Evolutionary conservation across 30 jellyfish, hydroid and myxozoan species (phyloP).

Genomic region (Calvadosia cruxmelitensis): DNA sequence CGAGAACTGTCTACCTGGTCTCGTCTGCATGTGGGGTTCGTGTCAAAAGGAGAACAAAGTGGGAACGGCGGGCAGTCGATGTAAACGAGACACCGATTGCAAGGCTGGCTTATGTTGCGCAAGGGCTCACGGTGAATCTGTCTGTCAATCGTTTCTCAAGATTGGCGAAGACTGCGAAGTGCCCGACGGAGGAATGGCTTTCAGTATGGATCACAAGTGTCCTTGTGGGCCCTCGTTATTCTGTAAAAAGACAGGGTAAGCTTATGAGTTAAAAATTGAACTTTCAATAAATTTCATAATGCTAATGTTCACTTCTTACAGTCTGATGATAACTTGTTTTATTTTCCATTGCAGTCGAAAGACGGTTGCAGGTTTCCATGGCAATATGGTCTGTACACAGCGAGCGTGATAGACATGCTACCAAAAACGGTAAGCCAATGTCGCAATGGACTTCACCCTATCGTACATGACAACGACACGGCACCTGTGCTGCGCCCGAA

Average conservation of each 20-base stretch:
- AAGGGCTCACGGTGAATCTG: conserved; percentile 13
- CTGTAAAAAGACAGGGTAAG: background rate
- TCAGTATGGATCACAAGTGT: conserved; percentile 9
- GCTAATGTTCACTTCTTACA: too few relatives aligned
- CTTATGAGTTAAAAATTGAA: too few relatives aligned
- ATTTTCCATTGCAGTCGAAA: too few relatives aligned
- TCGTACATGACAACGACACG: too few relatives aligned
- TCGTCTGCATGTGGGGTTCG: conserved; percentile 20
- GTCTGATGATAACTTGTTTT: too few relatives aligned
- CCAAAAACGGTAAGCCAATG: too few relatives aligned
- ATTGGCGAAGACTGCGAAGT: conserved; percentile 12
- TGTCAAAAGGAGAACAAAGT: conserved; percentile 4
- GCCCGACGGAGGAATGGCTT: conserved; percentile 18
- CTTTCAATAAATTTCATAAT: too few relatives aligned
- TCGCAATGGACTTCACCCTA: too few relatives aligned
- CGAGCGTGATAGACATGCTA: too few relatives aligned
- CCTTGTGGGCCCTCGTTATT: conserved; percentile 4
- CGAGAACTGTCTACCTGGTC: conserved; percentile 12
- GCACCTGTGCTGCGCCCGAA: too few relatives aligned
- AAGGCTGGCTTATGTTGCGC: conserved; percentile 17
- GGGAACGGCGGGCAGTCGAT: conserved; percentile 13
- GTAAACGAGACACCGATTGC: conserved; percentile 9
- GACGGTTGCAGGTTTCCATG: too few relatives aligned
- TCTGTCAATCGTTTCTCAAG: conserved; percentile 6
- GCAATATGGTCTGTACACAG: too few relatives aligned